Evolutionary conservation across 2,797 vertebrate species (phyloP), one percentile per base, ranked within the genome.

Genomic region (Neopelma chrysocephalum): DNA sequence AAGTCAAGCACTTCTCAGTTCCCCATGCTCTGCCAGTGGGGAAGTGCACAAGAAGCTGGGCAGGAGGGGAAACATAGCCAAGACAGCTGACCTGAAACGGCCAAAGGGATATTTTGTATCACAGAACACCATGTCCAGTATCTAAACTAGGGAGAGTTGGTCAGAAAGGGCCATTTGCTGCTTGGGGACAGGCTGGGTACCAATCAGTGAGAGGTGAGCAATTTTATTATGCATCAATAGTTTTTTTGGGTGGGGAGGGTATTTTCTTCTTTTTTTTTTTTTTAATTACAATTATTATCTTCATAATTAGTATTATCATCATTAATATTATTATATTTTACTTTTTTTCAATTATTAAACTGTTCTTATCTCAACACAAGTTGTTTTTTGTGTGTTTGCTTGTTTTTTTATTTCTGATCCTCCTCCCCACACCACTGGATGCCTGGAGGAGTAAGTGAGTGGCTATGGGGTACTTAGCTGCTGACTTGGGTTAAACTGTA

Each of bases 71-170:
- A 66, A 45, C n/a, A 66, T 21, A 14, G 14, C 20, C 61, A 66
- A 53, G 51, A n/a, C 15, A 58, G 38, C 27, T 80, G 76, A 65
- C 7, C 23, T 3, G 2, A 65, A 21, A 4, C 10, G 38, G 38
- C 23, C 60, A 38, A 25, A 58, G 60, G 51, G 68, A 10, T 17
- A 6, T 11, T 51, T 45, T n/a, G 8, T 13, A 19, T 10, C 19
- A 25, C 0, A 31, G 38, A 45, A 21, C 53, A 66, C 10, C 45
- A n/a, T 7, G 12, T 6, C 15, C 45, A 1, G 2, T 21, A 3
- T 5, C 15, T 29, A 47, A 60, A 66, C 38, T 18, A 38, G 6
- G 9, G 16, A 5, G 3, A 45, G 19, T 1, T 65, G 11, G 36
- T 7, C 38, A 65, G 23, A 3, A 58, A 13, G n/a, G 53, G 34